phyloP scores from a whole-genome alignment of 2,888 invertebrate species.

The Lucinisca nassula region DNA sequence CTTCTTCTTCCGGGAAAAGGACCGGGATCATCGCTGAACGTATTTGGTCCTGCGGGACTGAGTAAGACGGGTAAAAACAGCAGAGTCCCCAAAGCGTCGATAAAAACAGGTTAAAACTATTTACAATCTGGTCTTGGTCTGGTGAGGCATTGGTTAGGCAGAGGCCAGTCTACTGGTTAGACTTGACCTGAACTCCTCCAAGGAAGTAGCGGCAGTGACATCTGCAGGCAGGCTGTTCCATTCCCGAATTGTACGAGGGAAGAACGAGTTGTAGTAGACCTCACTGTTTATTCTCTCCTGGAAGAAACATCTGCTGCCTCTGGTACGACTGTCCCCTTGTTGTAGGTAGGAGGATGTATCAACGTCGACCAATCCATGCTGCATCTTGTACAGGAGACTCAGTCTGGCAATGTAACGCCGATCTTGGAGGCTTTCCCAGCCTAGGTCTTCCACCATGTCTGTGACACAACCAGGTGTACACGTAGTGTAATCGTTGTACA shows the following conservation, averaged over 20 bases:
- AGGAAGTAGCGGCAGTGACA: no score
- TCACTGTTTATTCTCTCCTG: no score
- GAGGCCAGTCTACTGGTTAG: background rate
- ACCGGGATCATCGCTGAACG: background rate
- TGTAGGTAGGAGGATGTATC: background rate
- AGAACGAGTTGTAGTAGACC: no score
- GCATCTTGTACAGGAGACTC: background rate
- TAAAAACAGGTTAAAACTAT: slow-evolving; percentile 8
- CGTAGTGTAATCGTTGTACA: background rate
- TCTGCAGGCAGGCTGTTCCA: no score
- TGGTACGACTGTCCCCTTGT: slow-evolving; percentile 14
- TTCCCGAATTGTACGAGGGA: no score
- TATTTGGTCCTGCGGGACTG: slow-evolving; percentile 10
- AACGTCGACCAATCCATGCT: slow-evolving; percentile 11
- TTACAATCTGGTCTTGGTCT: background rate
- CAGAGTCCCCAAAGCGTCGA: background rate
- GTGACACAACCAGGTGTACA: background rate
- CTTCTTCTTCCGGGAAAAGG: background rate
- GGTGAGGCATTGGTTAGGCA: background rate
- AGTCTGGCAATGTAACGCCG: background rate
- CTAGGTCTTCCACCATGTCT: background rate
- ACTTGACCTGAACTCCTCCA: slow-evolving; percentile 15
- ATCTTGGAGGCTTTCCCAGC: slow-evolving; percentile 6
- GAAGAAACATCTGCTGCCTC: no score
- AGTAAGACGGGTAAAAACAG: background rate